A percentile compares a stretch with the other conserved stretches of the same genome.
phyloP scores from a whole-genome alignment of 2,888 invertebrate genomes.

The Drosophila aldrichi region DNA sequence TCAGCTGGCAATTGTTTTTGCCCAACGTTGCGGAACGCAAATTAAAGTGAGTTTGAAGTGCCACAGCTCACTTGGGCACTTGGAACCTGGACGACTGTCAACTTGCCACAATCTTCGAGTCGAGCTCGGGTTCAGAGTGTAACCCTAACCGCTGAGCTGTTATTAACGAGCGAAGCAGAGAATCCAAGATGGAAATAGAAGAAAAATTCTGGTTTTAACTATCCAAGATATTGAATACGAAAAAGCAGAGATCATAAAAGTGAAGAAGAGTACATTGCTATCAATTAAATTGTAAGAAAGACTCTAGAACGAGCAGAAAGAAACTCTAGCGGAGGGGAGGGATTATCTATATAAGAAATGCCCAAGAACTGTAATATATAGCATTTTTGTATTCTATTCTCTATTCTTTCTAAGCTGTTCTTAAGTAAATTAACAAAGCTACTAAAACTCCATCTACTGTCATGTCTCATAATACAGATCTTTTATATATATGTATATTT shows the following conservation, averaged over 20 bases:
- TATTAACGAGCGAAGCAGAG: not conserved
- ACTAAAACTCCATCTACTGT: too few species aligned
- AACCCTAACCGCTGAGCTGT: not conserved
- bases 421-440: not conserved
- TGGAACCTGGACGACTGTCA: conserved; percentile 28
- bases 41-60: conserved; percentile 49
- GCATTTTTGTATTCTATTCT: too few species aligned
- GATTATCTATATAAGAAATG: not conserved
- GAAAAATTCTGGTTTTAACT: not conserved
- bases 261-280: not conserved
- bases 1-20: conserved; percentile 64
- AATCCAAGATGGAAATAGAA: not conserved
- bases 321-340: not conserved
- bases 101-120: conserved; percentile 19
- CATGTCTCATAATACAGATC: not conserved
- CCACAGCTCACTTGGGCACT: conserved; percentile 25
- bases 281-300: not conserved
- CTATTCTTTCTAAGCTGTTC: not conserved
- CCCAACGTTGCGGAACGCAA: conserved; percentile 66
- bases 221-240: not conserved
- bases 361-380: not conserved
- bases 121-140: conserved; percentile 34
- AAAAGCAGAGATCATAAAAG: not conserved
- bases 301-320: not conserved
- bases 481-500: not conserved